Conservation (phyloP, 2,113 vertebrate genomes). For the mouse (Mus musculus) region DNA sequence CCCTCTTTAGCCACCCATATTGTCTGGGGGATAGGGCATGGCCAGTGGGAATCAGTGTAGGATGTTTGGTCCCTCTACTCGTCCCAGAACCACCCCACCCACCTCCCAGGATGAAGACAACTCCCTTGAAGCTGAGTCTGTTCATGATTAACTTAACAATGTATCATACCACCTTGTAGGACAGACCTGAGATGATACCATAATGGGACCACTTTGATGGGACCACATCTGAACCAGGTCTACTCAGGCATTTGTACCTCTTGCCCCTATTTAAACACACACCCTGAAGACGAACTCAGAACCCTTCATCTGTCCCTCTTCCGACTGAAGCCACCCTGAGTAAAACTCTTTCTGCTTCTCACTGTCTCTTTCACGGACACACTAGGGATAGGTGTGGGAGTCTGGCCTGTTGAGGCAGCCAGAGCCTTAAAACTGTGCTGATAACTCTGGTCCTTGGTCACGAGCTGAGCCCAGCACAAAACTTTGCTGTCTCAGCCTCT, state of each 20-base stretch:
- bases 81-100: neutral
- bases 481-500: slow-evolving; percentile 28
- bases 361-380: neutral
- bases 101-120: neutral
- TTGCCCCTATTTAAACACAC: neutral
- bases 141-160: neutral
- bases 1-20: neutral
- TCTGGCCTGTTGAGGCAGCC: neutral
- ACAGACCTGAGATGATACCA: neutral
- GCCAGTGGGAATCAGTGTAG: neutral
- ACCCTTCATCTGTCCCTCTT: neutral
- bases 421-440: slow-evolving; percentile 3
- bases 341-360: neutral
- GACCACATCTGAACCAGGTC: neutral
- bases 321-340: neutral
- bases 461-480: slow-evolving; percentile 50
- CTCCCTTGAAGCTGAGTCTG: neutral
- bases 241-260: rapidly evolving
- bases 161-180: neutral
- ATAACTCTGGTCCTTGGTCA: neutral
- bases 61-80: neutral
- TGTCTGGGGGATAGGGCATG: neutral
- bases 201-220: neutral
- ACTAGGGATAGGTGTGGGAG: no score
- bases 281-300: neutral